A percentile compares a stretch with the other conserved stretches of the same genome.
These are phyloP conservation scores for Pyrgilauda ruficollis DNA, from an alignment of 2,113 vertebrate species.

Conservation along the genomic window DNA sequence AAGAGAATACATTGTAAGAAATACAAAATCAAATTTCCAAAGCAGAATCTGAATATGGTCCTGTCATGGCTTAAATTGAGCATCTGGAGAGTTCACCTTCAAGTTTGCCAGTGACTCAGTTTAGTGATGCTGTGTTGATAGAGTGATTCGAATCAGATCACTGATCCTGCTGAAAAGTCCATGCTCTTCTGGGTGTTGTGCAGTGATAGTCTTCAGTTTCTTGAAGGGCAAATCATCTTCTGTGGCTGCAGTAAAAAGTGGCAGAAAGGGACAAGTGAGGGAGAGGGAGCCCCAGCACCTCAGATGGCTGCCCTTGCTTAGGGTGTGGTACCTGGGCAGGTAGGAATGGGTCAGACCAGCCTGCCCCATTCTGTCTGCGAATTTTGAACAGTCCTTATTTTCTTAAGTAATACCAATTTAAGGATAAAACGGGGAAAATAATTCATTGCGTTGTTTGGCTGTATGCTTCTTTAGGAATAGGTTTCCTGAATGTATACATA, in stretches of 20 bases:
- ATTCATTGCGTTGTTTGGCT: not conserved
- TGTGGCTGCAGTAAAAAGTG: not conserved
- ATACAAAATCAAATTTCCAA: not conserved
- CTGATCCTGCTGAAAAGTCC: not conserved
- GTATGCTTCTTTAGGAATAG: not conserved
- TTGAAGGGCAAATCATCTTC: not conserved
- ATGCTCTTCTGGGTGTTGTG: not conserved
- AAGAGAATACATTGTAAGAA: not conserved
- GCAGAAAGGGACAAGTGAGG: not conserved
- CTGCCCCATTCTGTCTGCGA: not conserved
- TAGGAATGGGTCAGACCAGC: accelerated
- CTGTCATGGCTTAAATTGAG: not conserved
- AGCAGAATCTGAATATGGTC: not conserved
- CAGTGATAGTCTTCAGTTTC: not conserved
- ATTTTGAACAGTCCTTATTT: not conserved
- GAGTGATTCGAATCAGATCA: not conserved
- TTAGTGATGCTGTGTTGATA: not conserved
- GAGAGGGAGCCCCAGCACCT: not conserved
- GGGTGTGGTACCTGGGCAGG: not conserved
- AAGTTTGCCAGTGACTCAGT: not conserved
- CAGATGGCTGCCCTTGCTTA: not conserved
- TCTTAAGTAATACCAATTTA: not conserved
- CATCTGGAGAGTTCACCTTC: not conserved
- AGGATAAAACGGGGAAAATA: not conserved
- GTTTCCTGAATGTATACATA: not conserved